phyloP scores from a whole-genome alignment of 2,113 vertebrate genomes.

The Elgaria multicarinata region DNA sequence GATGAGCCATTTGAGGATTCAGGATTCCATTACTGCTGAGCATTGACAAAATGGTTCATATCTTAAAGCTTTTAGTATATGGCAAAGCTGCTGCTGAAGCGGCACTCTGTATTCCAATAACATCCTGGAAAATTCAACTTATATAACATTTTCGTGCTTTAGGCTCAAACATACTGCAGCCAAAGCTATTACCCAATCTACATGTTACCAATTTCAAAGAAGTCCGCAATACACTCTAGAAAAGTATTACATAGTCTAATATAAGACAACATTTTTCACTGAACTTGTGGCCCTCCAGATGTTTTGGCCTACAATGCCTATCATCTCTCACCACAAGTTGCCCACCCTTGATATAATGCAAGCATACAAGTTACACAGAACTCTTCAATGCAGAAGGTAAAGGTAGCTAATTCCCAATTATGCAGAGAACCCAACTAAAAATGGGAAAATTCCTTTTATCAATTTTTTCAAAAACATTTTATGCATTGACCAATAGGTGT shows the following conservation, averaged over 20 bases:
- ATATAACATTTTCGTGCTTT: not conserved
- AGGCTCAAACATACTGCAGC: not conserved
- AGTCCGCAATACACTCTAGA: not conserved
- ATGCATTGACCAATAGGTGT: not conserved
- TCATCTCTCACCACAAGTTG: too few relatives aligned
- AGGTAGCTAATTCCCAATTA: not conserved
- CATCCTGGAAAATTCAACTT: not conserved
- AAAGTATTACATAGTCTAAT: not conserved
- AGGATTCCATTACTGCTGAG: slow-evolving; percentile 9
- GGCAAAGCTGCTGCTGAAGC: not conserved
- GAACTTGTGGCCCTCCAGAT: too few relatives aligned
- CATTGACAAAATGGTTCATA: not conserved
- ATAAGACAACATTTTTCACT: not conserved
- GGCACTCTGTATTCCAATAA: slow-evolving; percentile 6
- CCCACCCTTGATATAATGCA: not conserved
- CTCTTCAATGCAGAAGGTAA: not conserved
- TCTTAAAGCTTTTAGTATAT: slow-evolving; percentile 20
- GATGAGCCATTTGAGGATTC: slow-evolving; percentile 7
- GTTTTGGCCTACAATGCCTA: too few relatives aligned
- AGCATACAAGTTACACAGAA: not conserved
- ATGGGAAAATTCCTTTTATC: not conserved
- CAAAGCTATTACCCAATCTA: slow-evolving; percentile 1
- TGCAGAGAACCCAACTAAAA: not conserved
- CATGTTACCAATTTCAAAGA: not conserved
- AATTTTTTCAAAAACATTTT: not conserved